Percentiles rank a stretch among this genome's conserved stretches.
Evolutionary conservation across 2,888 invertebrate species (phyloP).

Genomic region (Syritta pipiens): DNA sequence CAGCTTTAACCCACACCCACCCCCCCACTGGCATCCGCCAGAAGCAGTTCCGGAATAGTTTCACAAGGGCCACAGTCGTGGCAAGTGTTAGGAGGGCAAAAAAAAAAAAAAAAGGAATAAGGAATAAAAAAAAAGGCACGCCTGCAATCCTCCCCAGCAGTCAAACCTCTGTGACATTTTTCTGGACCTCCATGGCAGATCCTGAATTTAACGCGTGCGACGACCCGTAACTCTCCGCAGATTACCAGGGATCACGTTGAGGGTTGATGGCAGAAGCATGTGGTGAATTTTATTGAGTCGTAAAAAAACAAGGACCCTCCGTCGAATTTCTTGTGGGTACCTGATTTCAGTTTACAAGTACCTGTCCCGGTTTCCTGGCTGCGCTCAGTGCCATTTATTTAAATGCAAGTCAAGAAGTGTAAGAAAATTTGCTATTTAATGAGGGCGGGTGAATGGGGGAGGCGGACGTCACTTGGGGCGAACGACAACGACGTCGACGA

Average conservation of each 20-base stretch:
- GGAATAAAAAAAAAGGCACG: slow-evolving; percentile 9
- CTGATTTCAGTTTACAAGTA: slow-evolving; percentile 64
- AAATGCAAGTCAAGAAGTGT: slow-evolving; percentile 70
- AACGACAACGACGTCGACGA: too few species aligned
- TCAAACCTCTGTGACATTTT: slow-evolving; percentile 34
- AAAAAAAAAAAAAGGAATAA: background rate
- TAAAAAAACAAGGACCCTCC: slow-evolving; percentile 52
- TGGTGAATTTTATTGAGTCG: slow-evolving; percentile 68
- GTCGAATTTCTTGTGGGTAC: slow-evolving; percentile 63
- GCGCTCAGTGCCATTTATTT: slow-evolving; percentile 65
- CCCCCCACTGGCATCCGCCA: slow-evolving; percentile 5
- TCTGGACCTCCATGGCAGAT: slow-evolving; percentile 55
- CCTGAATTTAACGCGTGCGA: slow-evolving; percentile 53
- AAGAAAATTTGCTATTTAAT: slow-evolving; percentile 68
- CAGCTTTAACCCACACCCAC: slow-evolving; percentile 25
- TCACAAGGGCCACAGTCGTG: slow-evolving; percentile 40
- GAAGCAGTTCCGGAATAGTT: slow-evolving; percentile 48
- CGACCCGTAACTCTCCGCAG: slow-evolving; percentile 45
- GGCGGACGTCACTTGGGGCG: slow-evolving; percentile 58
- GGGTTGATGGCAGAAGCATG: slow-evolving; percentile 59
- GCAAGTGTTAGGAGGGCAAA: slow-evolving; percentile 27
- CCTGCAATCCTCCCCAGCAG: slow-evolving; percentile 20
- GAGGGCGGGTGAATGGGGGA: slow-evolving; percentile 38
- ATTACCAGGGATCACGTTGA: slow-evolving; percentile 61
- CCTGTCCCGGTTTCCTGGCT: slow-evolving; percentile 52